These are phyloP conservation scores for Silurus aristotelis DNA, from an alignment of 2,797 vertebrate genomes.

Conservation along the genomic window DNA sequence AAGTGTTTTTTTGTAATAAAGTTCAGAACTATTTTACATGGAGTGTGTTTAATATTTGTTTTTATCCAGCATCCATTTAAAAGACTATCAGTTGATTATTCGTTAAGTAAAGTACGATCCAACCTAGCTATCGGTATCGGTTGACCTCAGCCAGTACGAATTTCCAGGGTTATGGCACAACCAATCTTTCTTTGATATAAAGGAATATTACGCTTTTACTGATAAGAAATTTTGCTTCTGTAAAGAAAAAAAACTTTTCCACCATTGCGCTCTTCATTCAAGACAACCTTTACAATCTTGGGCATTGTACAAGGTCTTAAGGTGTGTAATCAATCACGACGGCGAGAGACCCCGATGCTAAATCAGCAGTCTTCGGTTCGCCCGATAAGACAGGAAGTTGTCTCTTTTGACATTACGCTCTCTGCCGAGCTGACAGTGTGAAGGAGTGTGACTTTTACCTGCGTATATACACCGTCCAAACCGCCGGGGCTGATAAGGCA, in stretches of 20 bases:
- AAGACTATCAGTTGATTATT: too few species aligned
- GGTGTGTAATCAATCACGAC: slow-evolving; percentile 25
- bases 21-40: too few species aligned
- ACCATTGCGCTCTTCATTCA: neutral
- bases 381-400: slow-evolving; percentile 37
- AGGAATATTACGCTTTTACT: neutral
- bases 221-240: slow-evolving; percentile 21
- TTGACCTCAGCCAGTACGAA: neutral
- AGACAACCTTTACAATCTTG: slow-evolving; percentile 18
- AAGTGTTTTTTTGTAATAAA: too few species aligned
- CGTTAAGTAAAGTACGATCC: too few species aligned
- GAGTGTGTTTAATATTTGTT: too few species aligned
- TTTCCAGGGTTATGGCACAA: neutral
- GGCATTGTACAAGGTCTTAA: slow-evolving; percentile 13
- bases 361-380: slow-evolving; percentile 27
- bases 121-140: too few species aligned
- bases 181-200: neutral
- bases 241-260: neutral
- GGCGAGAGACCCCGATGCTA: slow-evolving; percentile 7
- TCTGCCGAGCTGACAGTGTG: slow-evolving; percentile 41
- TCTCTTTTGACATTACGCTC: slow-evolving; percentile 30
- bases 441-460: slow-evolving; percentile 40
- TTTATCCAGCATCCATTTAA: too few species aligned
- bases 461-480: slow-evolving; percentile 34
- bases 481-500: slow-evolving; percentile 37